These are phyloP conservation scores for Phrynocephalus versicolor DNA, from an alignment of 2,113 vertebrate species.

Conservation along the genomic window DNA sequence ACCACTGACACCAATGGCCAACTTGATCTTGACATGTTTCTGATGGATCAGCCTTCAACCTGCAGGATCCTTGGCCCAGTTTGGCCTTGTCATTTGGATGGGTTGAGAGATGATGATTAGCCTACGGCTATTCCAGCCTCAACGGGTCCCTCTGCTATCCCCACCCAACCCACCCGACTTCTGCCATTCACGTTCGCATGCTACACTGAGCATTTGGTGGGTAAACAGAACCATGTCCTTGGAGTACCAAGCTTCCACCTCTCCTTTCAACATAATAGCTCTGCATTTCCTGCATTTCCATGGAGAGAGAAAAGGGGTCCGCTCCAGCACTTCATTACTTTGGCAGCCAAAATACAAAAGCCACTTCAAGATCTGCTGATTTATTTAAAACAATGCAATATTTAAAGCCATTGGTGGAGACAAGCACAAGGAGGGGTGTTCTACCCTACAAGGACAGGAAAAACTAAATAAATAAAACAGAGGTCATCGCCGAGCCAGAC, in stretches of 20 bases:
- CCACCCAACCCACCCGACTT: background rate
- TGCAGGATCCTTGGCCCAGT: too few relatives aligned
- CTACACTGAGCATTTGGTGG: background rate
- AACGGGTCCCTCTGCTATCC: too few relatives aligned
- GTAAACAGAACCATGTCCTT: background rate
- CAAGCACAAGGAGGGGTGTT: too few relatives aligned
- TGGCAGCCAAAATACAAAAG: background rate
- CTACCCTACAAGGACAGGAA: accelerated
- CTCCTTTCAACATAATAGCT: background rate
- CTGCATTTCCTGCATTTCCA: too few relatives aligned
- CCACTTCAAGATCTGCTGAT: background rate
- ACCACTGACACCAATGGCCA: too few relatives aligned
- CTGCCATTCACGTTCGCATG: too few relatives aligned
- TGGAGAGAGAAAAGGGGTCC: background rate
- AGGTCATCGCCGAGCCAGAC: accelerated
- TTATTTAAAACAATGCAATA: background rate
- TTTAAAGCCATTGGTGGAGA: background rate
- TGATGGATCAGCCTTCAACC: too few relatives aligned
- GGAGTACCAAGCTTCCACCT: background rate
- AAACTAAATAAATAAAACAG: background rate
- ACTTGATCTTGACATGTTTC: too few relatives aligned
- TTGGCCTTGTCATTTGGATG: too few relatives aligned
- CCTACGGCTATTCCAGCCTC: too few relatives aligned
- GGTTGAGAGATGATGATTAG: too few relatives aligned
- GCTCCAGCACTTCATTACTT: accelerated